A percentile compares a stretch with the other conserved stretches of the same genome.
phyloP scores from a whole-genome alignment of 2,888 invertebrate species.

The Entomobrya multifasciata region DNA sequence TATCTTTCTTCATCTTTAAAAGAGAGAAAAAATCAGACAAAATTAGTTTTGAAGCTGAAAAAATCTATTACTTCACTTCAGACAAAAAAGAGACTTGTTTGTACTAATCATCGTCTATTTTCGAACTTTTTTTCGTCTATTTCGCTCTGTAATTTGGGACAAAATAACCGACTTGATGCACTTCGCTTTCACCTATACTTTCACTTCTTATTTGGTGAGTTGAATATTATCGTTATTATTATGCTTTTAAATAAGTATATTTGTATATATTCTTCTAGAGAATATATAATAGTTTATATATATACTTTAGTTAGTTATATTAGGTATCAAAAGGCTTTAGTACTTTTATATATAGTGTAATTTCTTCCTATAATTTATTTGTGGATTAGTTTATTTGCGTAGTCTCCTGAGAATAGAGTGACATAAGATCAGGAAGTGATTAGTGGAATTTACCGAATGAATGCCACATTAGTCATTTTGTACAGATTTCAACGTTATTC shows the following conservation, averaged over 20 bases:
- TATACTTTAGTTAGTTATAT: constrained; percentile 11
- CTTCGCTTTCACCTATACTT: constrained; percentile 72
- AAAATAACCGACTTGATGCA: constrained; percentile 69
- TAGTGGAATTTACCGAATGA: constrained; percentile 26
- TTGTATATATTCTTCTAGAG: constrained; percentile 47
- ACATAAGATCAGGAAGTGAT: constrained; percentile 38
- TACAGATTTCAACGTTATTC: background rate
- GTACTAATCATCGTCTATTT: constrained; percentile 70
- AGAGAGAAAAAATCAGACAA: background rate
- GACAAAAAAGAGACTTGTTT: constrained; percentile 26
- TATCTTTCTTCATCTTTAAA: background rate
- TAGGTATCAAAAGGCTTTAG: constrained; percentile 32
- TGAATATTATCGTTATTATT: constrained; percentile 48
- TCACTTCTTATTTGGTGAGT: constrained; percentile 72
- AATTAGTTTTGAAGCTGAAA: constrained; percentile 25
- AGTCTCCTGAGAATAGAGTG: constrained; percentile 12
- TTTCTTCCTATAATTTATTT: background rate
- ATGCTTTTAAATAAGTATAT: constrained; percentile 34
- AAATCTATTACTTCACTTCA: constrained; percentile 17
- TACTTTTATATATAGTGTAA: constrained; percentile 3
- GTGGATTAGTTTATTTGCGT: background rate
- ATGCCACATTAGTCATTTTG: constrained; percentile 1
- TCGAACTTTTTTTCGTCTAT: constrained; percentile 61
- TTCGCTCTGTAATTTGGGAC: constrained; percentile 65
- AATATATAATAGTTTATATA: constrained; percentile 34